Percentiles rank a stretch among this genome's conserved stretches.
These are phyloP conservation scores for Gymnothorax reevesii DNA, from an alignment of 2,797 vertebrate species.

Conservation along the genomic window DNA sequence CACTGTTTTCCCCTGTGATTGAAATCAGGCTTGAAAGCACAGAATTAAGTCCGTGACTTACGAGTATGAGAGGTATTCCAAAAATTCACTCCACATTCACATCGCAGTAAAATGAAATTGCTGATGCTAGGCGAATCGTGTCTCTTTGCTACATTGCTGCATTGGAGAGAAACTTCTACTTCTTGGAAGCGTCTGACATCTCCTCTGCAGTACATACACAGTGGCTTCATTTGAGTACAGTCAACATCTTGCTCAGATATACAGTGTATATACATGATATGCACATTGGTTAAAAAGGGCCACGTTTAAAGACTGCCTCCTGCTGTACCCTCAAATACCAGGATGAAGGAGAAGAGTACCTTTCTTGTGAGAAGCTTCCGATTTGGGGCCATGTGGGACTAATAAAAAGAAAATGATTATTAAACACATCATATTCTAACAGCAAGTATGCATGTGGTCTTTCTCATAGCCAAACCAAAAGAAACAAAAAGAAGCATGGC, in stretches of 20 bases:
- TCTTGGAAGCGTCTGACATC: background rate
- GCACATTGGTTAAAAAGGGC: background rate
- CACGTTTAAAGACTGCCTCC: background rate
- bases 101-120: background rate
- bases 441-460: conserved; percentile 69
- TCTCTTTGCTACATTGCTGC: background rate
- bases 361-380: conserved; percentile 84
- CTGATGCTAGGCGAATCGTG: background rate
- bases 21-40: conserved; percentile 6
- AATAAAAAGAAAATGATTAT: conserved; percentile 83
- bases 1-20: background rate
- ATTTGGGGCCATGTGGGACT: conserved; percentile 83
- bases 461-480: conserved; percentile 72
- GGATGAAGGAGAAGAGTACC: conserved; percentile 74
- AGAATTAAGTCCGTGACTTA: background rate
- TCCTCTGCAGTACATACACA: background rate
- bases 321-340: conserved; percentile 46
- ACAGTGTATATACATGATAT: conserved; percentile 3
- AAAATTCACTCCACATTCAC: background rate
- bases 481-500: conserved; percentile 69
- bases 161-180: too few species aligned
- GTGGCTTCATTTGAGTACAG: background rate
- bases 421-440: conserved; percentile 80
- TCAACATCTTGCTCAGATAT: background rate
- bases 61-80: background rate